These are phyloP conservation scores for Amiota minor DNA, from an alignment of 2,888 invertebrate species.

Conservation along the genomic window DNA sequence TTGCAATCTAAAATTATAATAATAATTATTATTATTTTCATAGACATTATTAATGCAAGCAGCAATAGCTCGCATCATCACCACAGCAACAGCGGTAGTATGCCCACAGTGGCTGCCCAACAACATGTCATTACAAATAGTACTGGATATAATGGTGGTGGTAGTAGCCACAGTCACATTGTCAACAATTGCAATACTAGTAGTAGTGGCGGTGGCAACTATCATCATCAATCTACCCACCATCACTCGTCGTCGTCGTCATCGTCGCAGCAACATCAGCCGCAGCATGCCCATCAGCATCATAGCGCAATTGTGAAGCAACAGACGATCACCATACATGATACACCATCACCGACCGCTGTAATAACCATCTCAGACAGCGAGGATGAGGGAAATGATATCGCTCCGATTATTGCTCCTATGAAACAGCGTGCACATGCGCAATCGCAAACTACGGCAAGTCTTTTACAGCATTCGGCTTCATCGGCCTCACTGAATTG, in stretches of 20 bases:
- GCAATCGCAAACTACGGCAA: slow-evolving; percentile 70
- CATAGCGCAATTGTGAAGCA: slow-evolving; percentile 68
- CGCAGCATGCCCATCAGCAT: slow-evolving; percentile 50
- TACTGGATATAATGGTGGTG: slow-evolving; percentile 56
- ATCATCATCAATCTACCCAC: slow-evolving; percentile 52
- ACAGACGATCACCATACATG: slow-evolving; percentile 94
- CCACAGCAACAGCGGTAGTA: slow-evolving; percentile 37
- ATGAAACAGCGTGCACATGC: slow-evolving; percentile 71
- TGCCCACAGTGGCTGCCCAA: slow-evolving; percentile 56
- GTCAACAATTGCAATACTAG: slow-evolving; percentile 60
- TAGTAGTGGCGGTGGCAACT: slow-evolving; percentile 42
- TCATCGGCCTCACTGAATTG: slow-evolving; percentile 49
- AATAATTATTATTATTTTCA: slow-evolving; percentile 14
- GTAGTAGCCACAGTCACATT: slow-evolving; percentile 56
- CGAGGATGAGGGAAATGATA: slow-evolving; percentile 84
- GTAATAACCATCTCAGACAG: slow-evolving; percentile 97
- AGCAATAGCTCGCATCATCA: slow-evolving; percentile 59
- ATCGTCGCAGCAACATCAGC: slow-evolving; percentile 41
- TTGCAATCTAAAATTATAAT: background rate
- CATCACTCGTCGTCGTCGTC: slow-evolving; percentile 49
- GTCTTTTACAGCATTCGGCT: slow-evolving; percentile 65
- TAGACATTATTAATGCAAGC: slow-evolving; percentile 62
- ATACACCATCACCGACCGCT: slow-evolving; percentile 95
- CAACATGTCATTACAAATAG: slow-evolving; percentile 59
- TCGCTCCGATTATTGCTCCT: slow-evolving; percentile 54